phyloP scores from a whole-genome alignment of 2,113 vertebrate genomes.

The Gambusia affinis region DNA sequence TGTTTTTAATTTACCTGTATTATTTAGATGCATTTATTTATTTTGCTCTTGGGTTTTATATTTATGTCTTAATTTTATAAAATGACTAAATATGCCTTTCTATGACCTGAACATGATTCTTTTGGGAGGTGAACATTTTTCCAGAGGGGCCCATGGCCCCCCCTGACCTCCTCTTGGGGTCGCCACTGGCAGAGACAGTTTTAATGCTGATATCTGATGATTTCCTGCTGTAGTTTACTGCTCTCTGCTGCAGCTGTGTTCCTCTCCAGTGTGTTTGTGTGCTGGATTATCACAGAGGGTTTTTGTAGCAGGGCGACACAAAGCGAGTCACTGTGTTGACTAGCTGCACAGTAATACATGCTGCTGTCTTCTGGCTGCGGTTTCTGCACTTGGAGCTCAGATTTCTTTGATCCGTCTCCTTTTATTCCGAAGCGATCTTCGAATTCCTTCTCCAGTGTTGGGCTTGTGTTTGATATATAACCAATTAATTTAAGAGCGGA shows the following conservation, averaged over 20 bases:
- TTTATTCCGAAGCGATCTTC: not conserved
- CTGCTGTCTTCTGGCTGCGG: slow-evolving; percentile 41
- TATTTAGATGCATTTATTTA: too few species aligned
- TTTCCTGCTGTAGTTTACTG: not conserved
- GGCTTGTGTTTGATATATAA: too few species aligned
- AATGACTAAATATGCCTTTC: too few species aligned
- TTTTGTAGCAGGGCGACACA: slow-evolving; percentile 34
- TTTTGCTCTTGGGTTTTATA: accelerated
- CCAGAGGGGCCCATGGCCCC: too few species aligned
- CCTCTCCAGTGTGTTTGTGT: not conserved
- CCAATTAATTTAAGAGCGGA: slow-evolving; percentile 37
- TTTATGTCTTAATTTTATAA: too few species aligned
- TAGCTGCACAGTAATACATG: slow-evolving; percentile 67
- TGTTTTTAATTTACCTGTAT: too few species aligned
- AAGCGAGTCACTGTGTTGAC: slow-evolving; percentile 46
- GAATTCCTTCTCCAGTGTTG: slow-evolving; percentile 10
- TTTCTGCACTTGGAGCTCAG: slow-evolving; percentile 3
- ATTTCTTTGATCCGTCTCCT: slow-evolving; percentile 33
- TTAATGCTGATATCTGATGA: too few species aligned
- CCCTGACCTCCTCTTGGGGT: too few species aligned
- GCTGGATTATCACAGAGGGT: slow-evolving; percentile 3
- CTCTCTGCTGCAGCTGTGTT: not conserved
- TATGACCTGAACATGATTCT: too few species aligned
- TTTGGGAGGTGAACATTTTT: too few species aligned
- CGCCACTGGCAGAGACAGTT: too few species aligned